Percentiles rank a stretch among this genome's conserved stretches.
phyloP scores from a whole-genome alignment of 2,113 vertebrate species.

The Dryoscopus gambensis region DNA sequence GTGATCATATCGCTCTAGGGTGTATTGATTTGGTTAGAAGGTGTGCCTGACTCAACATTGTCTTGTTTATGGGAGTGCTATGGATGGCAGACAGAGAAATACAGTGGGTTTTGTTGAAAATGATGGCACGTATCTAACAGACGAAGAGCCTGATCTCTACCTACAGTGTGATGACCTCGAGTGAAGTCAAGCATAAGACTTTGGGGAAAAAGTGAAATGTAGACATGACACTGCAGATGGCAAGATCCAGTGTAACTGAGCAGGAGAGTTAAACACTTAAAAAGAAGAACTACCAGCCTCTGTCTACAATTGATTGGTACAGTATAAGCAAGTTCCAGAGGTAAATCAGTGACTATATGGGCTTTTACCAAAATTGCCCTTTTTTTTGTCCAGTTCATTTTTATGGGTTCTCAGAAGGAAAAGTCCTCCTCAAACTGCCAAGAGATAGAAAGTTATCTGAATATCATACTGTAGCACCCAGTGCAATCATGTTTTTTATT shows the following conservation, averaged over 20 bases:
- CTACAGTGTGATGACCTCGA: neutral
- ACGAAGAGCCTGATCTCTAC: neutral
- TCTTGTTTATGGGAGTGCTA: neutral
- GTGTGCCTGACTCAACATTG: neutral
- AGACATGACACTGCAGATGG: neutral
- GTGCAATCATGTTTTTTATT: neutral
- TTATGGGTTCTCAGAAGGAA: neutral
- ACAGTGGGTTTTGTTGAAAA: neutral
- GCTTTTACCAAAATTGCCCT: neutral
- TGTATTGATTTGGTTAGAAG: neutral
- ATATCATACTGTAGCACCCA: neutral
- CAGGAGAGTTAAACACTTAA: neutral
- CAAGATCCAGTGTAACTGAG: neutral
- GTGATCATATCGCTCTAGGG: neutral
- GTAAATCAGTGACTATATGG: neutral
- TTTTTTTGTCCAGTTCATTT: neutral
- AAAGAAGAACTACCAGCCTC: neutral
- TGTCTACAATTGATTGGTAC: neutral
- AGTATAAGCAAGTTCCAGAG: neutral
- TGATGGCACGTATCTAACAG: neutral
- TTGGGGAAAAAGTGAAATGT: neutral
- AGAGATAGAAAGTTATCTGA: neutral
- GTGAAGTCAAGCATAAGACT: neutral
- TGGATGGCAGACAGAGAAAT: neutral
- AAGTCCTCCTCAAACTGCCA: neutral